A percentile compares a stretch with the other conserved stretches of the same genome.
Evolutionary conservation across 2,888 invertebrate genomes (phyloP).

Genomic region (Lepidocyrtoides sp.): DNA sequence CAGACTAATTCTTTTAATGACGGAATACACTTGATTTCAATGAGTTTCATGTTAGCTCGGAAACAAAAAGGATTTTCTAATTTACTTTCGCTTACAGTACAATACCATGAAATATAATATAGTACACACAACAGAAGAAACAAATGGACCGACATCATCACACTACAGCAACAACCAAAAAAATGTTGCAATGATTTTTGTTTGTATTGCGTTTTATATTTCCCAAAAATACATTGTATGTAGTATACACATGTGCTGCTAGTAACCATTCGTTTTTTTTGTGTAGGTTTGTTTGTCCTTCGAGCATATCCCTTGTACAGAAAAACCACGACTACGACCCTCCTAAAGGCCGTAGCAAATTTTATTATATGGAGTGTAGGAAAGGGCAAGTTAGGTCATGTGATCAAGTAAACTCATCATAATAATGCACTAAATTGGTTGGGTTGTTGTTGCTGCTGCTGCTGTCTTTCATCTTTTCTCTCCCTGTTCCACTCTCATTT

Average conservation of each 20-base stretch:
- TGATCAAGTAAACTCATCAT: slow-evolving; percentile 79
- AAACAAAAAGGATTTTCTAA: slow-evolving; percentile 16
- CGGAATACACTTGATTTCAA: neutral
- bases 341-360: slow-evolving; percentile 11
- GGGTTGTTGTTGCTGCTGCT: slow-evolving; percentile 7
- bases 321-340: neutral
- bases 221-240: neutral
- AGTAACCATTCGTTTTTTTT: neutral
- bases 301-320: no score
- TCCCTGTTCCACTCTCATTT: neutral
- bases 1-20: slow-evolving; percentile 39
- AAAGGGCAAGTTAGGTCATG: slow-evolving; percentile 77
- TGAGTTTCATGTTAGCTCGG: slow-evolving; percentile 6
- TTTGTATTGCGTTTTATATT: neutral
- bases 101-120: neutral
- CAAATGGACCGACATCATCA: slow-evolving; percentile 10
- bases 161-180: neutral
- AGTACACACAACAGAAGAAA: neutral
- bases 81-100: neutral
- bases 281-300: neutral
- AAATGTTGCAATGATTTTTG: slow-evolving; percentile 10
- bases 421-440: slow-evolving; percentile 75
- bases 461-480: neutral
- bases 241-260: neutral
- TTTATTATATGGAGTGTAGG: slow-evolving; percentile 58